phyloP scores from a whole-genome alignment of 2,113 vertebrate species.

The Myrmecophaga tridactyla region DNA sequence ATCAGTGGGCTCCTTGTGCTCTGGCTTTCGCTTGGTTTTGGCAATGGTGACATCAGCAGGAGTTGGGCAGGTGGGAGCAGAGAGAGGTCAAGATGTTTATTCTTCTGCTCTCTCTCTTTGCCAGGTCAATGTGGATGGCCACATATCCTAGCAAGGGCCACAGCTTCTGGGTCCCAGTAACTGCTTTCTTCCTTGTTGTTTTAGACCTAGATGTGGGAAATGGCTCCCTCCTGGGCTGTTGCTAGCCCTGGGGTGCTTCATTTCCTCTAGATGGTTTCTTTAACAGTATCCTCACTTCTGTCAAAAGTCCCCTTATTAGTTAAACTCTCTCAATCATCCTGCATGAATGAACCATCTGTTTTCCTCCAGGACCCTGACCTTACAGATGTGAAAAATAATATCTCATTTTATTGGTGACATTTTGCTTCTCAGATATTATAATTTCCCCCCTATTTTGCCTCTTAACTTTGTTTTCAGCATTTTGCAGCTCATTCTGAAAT shows the following conservation, averaged over 20 bases:
- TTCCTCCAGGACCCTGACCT: not conserved
- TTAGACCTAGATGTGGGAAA: not conserved
- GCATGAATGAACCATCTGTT: not conserved
- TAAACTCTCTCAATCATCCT: not conserved
- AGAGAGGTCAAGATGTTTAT: not conserved
- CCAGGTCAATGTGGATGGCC: not conserved
- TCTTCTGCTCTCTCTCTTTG: not conserved
- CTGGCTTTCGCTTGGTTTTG: not conserved
- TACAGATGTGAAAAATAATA: not conserved
- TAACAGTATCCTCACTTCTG: not conserved
- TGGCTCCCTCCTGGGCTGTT: not conserved
- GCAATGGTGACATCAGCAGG: not conserved
- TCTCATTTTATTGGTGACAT: not conserved
- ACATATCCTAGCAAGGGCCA: not conserved
- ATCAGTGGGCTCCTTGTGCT: not conserved
- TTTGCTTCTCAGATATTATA: not conserved
- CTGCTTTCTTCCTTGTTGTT: not conserved
- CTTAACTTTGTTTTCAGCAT: not conserved
- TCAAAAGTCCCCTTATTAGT: not conserved
- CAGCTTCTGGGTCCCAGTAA: not conserved
- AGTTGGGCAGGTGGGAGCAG: not conserved
- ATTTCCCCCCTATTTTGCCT: not conserved
- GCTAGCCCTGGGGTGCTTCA: not conserved
- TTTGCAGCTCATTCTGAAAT: not conserved
- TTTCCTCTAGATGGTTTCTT: not conserved